Conservation (phyloP, 2,888 invertebrate genomes). For the Apotomis capreana region DNA sequence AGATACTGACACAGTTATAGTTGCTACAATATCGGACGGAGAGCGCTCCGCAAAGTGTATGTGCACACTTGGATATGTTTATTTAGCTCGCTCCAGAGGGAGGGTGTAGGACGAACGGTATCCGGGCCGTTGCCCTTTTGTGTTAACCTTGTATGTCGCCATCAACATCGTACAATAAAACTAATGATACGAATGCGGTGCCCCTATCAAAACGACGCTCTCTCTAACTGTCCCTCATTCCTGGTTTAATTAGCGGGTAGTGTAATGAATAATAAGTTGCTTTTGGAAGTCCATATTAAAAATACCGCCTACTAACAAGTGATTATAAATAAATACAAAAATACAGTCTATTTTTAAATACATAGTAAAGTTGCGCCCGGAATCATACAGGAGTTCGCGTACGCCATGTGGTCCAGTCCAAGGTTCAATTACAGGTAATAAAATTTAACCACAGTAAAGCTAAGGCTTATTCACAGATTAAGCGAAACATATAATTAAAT, state of each 20-base stretch:
- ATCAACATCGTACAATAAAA: slow-evolving; percentile 46
- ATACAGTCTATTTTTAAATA: too few relatives aligned
- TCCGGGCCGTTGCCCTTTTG: slow-evolving; percentile 66
- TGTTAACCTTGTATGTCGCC: slow-evolving; percentile 64
- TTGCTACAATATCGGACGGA: not conserved
- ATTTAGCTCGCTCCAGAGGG: slow-evolving; percentile 43
- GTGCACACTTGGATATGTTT: slow-evolving; percentile 29
- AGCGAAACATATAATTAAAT: too few relatives aligned
- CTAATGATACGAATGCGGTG: slow-evolving; percentile 37
- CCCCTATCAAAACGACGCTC: slow-evolving; percentile 26
- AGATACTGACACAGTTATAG: slow-evolving; percentile 4
- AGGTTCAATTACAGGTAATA: too few relatives aligned
- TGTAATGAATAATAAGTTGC: not conserved
- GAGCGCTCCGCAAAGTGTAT: not conserved
- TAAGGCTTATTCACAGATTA: too few relatives aligned
- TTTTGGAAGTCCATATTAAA: not conserved
- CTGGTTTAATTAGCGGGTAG: slow-evolving; percentile 5
- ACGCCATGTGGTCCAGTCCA: too few relatives aligned
- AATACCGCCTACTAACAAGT: too few relatives aligned
- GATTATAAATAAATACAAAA: too few relatives aligned
- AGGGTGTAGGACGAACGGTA: slow-evolving; percentile 59
- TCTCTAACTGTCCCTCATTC: slow-evolving; percentile 4
- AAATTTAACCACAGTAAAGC: too few relatives aligned
- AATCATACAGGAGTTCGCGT: too few relatives aligned
- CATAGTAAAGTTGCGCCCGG: too few relatives aligned